Evolutionary conservation across 2,113 vertebrate genomes (phyloP).

Genomic region (Sterna hirundo): DNA sequence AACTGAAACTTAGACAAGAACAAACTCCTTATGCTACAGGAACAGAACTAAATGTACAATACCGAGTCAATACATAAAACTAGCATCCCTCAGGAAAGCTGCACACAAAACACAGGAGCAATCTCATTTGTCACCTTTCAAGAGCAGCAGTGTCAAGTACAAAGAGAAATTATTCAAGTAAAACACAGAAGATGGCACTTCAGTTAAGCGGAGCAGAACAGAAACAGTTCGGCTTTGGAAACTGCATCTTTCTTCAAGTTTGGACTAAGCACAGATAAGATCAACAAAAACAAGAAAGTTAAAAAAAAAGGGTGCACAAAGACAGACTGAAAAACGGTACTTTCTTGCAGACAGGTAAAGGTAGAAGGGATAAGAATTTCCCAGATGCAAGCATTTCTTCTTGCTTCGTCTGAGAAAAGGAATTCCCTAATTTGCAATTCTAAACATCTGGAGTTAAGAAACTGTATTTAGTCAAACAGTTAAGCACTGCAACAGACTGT

Average conservation of each 20-base stretch:
- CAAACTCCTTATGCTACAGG: not conserved
- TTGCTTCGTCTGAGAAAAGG: not conserved
- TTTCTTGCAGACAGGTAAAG: not conserved
- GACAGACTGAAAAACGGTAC: not conserved
- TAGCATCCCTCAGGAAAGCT: not conserved
- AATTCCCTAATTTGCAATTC: not conserved
- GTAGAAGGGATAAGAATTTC: not conserved
- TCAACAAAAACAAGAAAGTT: not conserved
- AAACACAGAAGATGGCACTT: not conserved
- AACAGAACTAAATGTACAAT: not conserved
- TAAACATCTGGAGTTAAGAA: not conserved
- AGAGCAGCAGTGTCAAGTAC: not conserved
- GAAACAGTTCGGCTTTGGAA: not conserved
- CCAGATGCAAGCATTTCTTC: not conserved
- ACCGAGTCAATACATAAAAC: not conserved
- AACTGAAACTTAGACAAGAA: not conserved
- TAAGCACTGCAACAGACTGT: not conserved
- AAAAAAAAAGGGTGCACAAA: not conserved
- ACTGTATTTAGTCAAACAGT: not conserved
- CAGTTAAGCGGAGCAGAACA: not conserved
- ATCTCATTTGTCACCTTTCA: not conserved
- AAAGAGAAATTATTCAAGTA: not conserved
- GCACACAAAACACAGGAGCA: not conserved
- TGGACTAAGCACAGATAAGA: not conserved
- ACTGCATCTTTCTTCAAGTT: not conserved